Base-by-base conservation (phyloP, 1,140 invertebrate genomes). In the Caligus rogercresseyi region DNA sequence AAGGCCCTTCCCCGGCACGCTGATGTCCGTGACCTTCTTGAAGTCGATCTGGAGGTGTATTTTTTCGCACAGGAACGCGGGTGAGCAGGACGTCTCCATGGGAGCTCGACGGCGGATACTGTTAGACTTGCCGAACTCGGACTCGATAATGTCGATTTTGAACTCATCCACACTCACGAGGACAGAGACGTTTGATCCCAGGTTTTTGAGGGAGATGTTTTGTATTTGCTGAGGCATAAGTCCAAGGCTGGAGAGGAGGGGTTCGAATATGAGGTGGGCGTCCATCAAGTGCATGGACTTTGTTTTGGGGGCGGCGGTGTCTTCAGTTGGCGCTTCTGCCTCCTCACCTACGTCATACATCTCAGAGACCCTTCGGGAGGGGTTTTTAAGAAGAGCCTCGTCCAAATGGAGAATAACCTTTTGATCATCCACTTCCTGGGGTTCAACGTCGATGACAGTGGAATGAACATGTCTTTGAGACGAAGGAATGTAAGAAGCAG, bases 211-310 rank as follows among this genome's bases (percentile, higher is more conserved):
- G 0, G 83, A 68, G 24, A 71, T 66, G n/a, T 69, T 70, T 53
- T 80, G 78, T 78, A 89, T 84, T 75, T 89, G 86, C 69, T 88
- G 83, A 0, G 87, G 85, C 77, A 88, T 88, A 0, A 91, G 84
- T 18, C 86, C 87, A 4, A 92, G 74, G 43, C 84, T 85, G 0
- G 85, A 82, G 7, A 92, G 73, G 58, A 93, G 75, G 0, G 88
- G 87, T 70, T 90, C 85, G 72, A 93, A 93, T 66, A 92, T 89
- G n/a, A 90, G 77, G 77, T 92, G 88, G 16, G 89, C 88, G 74
- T 93, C 88, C 59, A 90, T 74, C 53, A 91, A 73, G 71, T 86
- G 81, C 1, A 88, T 54, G 63, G 43, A 64, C 64, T 69, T 26
- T 73, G 76, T 64, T 68, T 65, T 57, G 62, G 67, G 54, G 64